These are phyloP conservation scores for Lytechinus variegatus DNA, from an alignment of 35 echinoderm and acorn worm genomes.

Conservation along the genomic window DNA sequence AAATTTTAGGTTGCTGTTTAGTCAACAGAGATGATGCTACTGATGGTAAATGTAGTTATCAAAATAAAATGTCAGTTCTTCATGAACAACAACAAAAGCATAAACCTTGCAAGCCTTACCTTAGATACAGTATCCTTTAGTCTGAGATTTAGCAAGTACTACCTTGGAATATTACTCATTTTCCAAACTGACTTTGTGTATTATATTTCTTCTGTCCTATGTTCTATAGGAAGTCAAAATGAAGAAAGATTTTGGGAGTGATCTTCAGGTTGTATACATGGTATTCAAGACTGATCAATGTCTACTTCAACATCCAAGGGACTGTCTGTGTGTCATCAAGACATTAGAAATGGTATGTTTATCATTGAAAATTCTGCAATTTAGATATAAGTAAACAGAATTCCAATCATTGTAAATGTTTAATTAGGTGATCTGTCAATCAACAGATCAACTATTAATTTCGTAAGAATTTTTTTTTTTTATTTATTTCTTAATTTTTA, in stretches of 20 bases:
- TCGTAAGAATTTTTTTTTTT: too few species aligned
- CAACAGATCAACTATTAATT: too few species aligned
- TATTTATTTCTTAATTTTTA: too few species aligned
- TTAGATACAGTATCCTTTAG: not conserved
- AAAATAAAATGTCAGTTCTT: too few species aligned
- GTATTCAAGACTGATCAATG: conserved; percentile 65
- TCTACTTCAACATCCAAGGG: conserved; percentile 66
- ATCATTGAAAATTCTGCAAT: not conserved
- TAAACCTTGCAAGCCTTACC: too few species aligned
- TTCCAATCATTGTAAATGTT: too few species aligned
- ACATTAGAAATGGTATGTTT: conserved; percentile 60
- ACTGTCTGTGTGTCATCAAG: conserved; percentile 60
- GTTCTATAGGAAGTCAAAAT: conserved; percentile 73
- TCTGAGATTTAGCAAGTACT: not conserved
- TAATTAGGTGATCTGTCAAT: too few species aligned
- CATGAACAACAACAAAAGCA: too few species aligned
- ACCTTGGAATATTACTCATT: not conserved
- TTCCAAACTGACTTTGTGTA: not conserved
- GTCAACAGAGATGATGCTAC: too few species aligned
- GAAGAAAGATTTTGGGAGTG: conserved; percentile 55
- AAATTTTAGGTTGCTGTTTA: too few species aligned
- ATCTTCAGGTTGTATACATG: conserved; percentile 57
- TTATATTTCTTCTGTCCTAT: conserved; percentile 34
- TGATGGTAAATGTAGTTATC: too few species aligned
- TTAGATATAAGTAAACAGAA: not conserved